Evolutionary conservation across 2,888 invertebrate genomes (phyloP), one percentile per base, ranked within the genome.

Genomic region (Papilio elwesi): DNA sequence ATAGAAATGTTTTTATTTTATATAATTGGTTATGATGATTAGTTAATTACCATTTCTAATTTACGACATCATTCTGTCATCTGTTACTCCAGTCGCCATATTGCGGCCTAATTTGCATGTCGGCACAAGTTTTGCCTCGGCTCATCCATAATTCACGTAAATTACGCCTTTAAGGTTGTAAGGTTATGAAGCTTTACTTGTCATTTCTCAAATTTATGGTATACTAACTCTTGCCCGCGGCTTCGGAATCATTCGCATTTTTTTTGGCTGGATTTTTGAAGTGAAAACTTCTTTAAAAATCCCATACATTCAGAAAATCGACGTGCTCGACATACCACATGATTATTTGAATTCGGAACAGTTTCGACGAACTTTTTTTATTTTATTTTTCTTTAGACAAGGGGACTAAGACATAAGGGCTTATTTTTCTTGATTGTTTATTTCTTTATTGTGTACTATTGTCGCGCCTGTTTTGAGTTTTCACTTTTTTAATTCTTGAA

Each of bases 61-160:
- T 55, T 26, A 15, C 5, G 3, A 47, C 47, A 68, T 13, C 4
- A n/a, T 13, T 26, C 26, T 26, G 26, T 52, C 70, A 63, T 55
- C 64, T 47, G 53, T 57, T 38, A 53, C 57, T 38, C 11, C 16
- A 26, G 43, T 26, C 48, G 55, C 47, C 63, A 63, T 63, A 63
- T 63, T 63, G 63, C 11, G 81, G 82, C 86, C 84, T 90, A 91
- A 91, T 92, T 90, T 92, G 89, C 89, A 91, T 91, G 87, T 90
- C 89, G 89, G 90, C 90, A 90, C 84, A 83, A 84, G 80, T 82
- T 85, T 82, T 82, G 87, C 87, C 88, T 84, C 86, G 83, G 83
- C 88, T 90, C 91, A 90, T 92, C 88, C 91, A 92, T 92, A 91
- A 92, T 92, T 91, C 90, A 92, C 85, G 82, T 91, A 91, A 92